Percentiles rank a stretch among this genome's conserved stretches.
Evolutionary conservation across 2,888 invertebrate genomes (phyloP).

Genomic region (Entomobrya proxima): DNA sequence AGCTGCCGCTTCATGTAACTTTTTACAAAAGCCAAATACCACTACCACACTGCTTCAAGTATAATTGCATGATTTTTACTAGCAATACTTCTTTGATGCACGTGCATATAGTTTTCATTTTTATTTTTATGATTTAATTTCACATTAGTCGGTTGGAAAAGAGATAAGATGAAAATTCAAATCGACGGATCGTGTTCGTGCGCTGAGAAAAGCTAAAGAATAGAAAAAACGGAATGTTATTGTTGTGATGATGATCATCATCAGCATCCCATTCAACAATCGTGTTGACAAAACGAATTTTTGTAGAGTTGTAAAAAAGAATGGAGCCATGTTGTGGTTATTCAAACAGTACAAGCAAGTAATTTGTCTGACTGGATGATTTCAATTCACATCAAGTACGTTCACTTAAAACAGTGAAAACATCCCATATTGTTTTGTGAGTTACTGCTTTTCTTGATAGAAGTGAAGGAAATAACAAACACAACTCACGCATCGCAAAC

Average conservation of each 20-base stretch:
- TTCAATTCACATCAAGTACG: constrained; percentile 35
- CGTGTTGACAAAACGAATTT: background rate
- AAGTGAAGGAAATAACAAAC: constrained; percentile 4
- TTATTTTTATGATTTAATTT: constrained; percentile 36
- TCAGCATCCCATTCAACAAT: background rate
- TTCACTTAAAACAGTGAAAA: constrained; percentile 19
- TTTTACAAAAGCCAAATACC: background rate
- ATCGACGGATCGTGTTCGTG: constrained; percentile 48
- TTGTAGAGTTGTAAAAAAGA: constrained; percentile 4
- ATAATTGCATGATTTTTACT: background rate
- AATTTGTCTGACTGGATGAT: constrained; percentile 42
- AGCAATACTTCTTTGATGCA: background rate
- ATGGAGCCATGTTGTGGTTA: background rate
- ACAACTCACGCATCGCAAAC: background rate
- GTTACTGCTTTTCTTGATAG: background rate
- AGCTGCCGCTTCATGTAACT: background rate
- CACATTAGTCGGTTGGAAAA: background rate
- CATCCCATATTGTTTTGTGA: constrained; percentile 8
- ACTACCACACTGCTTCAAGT: background rate
- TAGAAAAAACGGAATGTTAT: constrained; percentile 29
- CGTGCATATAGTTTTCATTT: constrained; percentile 14
- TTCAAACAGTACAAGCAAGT: constrained; percentile 20
- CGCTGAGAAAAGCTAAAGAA: too few relatives aligned
- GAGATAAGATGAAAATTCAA: constrained; percentile 35
- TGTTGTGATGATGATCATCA: constrained; percentile 33